Evolutionary conservation across 2,888 invertebrate species (phyloP), one percentile per base, ranked within the genome.

Genomic region (Sylvicola cinctus): DNA sequence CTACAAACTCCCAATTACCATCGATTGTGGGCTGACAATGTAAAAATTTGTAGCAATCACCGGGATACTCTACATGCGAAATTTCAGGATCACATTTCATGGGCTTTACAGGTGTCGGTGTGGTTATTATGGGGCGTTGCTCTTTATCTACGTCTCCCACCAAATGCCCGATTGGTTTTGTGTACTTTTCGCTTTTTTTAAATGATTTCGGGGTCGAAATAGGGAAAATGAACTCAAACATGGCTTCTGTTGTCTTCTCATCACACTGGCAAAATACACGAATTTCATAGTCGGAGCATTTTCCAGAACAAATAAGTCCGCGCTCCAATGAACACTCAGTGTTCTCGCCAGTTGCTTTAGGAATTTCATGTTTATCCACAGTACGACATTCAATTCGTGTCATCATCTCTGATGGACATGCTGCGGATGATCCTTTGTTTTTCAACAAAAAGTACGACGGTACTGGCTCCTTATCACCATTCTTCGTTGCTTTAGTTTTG

Each of bases 261-360:
- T 25, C 56, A 49, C 78, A 79, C 35, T 62, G 53, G 48, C 87
- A 87, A 28, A 68, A 62, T 2, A 84, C 74, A 20, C 78, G 65
- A 32, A 87, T 72, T 57, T 88, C 85, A 49, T 85, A 87, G 60
- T 88, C 85, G 2, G 71, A 66, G 44, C 88, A 88, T 10, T 51
- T 47, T 35, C 68, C 68, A 29, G 54, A 57, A 48, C 87, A 87
- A 4, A 70, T 54, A 0, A 87, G 59, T 0, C 87, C 87, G 11
- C 63, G 61, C 42, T 77, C 70, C 37, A 81, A 49, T 42, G 72
- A 74, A 49, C 88, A 88, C 43, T 74, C 73, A 0, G 75, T 78
- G 47, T 78, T 68, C 35, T 81, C 66, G 1, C 74, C 75, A 8
- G 77, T 75, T 35, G 72, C 67, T 44, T 76, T 77, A 1, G 73